phyloP scores from a whole-genome alignment of 2,113 vertebrate species.

The Zosterops pallidus region DNA sequence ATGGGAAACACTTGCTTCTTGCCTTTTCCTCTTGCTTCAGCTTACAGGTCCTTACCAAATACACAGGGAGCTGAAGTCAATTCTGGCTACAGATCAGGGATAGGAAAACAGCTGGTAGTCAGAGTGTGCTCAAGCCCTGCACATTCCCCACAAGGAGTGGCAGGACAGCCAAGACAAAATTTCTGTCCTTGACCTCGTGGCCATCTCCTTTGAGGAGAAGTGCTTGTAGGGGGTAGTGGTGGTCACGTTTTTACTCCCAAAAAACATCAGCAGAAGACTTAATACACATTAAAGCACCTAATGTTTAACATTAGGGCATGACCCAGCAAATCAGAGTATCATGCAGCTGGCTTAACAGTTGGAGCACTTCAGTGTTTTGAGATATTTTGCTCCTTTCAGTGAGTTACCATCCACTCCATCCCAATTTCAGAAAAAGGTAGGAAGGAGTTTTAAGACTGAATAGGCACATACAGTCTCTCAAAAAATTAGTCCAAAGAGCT shows the following conservation, averaged over 20 bases:
- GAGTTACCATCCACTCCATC: background rate
- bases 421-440: background rate
- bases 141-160: fast-evolving
- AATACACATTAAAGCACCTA: background rate
- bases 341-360: background rate
- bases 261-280: background rate
- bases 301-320: background rate
- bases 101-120: background rate
- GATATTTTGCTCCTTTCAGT: background rate
- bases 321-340: background rate
- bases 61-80: fast-evolving
- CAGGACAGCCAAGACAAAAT: background rate
- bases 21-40: background rate
- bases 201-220: background rate
- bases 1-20: background rate
- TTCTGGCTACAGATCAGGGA: background rate
- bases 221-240: background rate
- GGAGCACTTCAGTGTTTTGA: background rate
- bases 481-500: background rate
- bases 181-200: background rate
- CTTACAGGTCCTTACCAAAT: background rate
- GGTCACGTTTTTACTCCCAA: background rate
- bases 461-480: background rate
- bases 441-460: background rate
- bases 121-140: background rate